Evolutionary conservation across 2,797 vertebrate genomes (phyloP).

Genomic region (Enteromius fasciolatus): DNA sequence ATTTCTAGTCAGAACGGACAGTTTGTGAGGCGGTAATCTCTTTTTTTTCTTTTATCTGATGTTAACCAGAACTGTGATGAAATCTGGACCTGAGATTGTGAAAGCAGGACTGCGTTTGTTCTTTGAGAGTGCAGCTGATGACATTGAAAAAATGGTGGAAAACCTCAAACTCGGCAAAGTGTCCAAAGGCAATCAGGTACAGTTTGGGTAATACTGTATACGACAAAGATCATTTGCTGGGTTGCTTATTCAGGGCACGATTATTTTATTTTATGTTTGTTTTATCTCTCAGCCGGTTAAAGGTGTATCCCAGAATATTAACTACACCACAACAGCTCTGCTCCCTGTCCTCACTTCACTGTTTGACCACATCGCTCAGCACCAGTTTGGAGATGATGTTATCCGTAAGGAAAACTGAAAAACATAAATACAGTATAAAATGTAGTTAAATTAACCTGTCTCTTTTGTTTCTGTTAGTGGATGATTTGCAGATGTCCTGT

Average conservation of each 20-base stretch:
- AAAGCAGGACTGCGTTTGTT: slow-evolving; percentile 92
- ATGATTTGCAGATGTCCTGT: slow-evolving; percentile 94
- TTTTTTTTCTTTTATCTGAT: slow-evolving; percentile 5
- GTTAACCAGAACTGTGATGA: slow-evolving; percentile 89
- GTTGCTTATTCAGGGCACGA: background rate
- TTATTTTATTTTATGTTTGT: background rate
- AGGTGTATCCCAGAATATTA: slow-evolving; percentile 93
- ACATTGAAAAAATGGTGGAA: slow-evolving; percentile 96
- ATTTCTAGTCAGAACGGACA: background rate
- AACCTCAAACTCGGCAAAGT: slow-evolving; percentile 93
- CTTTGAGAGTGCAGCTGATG: slow-evolving; percentile 93
- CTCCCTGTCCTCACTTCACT: slow-evolving; percentile 92
- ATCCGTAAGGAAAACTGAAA: slow-evolving; percentile 74
- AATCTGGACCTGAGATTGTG: slow-evolving; percentile 94
- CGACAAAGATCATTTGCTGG: background rate
- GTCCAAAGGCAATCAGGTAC: slow-evolving; percentile 86
- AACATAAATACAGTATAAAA: background rate
- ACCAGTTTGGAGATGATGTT: slow-evolving; percentile 93
- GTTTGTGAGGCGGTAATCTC: background rate
- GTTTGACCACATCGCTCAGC: slow-evolving; percentile 92
- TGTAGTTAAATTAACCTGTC: background rate
- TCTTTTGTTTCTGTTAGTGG: slow-evolving; percentile 77
- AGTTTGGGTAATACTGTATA: background rate
- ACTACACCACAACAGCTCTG: slow-evolving; percentile 91
- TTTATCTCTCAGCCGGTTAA: slow-evolving; percentile 80